phyloP scores from a whole-genome alignment of 2,888 invertebrate species.

The Leucophenga maculata region DNA sequence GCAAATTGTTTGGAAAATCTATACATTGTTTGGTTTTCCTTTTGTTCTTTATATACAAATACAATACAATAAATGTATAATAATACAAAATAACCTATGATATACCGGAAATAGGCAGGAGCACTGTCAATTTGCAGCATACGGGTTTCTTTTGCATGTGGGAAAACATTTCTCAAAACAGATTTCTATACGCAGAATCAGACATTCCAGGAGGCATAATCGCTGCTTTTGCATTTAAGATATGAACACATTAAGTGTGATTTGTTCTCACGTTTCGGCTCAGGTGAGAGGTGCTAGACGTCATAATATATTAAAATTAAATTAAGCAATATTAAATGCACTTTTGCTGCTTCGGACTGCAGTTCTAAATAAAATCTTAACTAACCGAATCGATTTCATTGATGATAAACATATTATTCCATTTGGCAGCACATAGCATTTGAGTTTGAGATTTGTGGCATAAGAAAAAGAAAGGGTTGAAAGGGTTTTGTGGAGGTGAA shows the following conservation, averaged over 20 bases:
- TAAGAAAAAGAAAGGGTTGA: no score
- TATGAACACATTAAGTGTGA: conserved; percentile 55
- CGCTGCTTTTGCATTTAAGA: conserved; percentile 17
- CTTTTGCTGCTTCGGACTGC: no score
- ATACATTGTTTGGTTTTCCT: conserved; percentile 6
- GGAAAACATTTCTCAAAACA: neutral
- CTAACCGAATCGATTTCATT: no score
- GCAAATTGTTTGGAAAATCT: conserved; percentile 25
- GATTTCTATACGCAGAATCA: no score
- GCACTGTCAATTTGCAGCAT: neutral
- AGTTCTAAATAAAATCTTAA: no score
- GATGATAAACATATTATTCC: no score
- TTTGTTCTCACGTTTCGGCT: conserved; percentile 24
- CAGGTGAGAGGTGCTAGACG: conserved; percentile 53
- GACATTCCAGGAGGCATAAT: neutral
- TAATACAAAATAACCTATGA: neutral
- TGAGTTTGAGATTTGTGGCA: no score
- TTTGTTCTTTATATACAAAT: neutral
- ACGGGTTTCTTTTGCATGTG: no score
- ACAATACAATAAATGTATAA: no score
- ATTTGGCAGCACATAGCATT: no score
- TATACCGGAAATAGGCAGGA: conserved; percentile 6
- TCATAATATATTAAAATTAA: conserved; percentile 58
- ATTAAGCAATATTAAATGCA: conserved; percentile 5
- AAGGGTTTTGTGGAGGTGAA: no score